Conservation (phyloP, 2,888 invertebrate species). For the Hirtodrosophila duncani region DNA sequence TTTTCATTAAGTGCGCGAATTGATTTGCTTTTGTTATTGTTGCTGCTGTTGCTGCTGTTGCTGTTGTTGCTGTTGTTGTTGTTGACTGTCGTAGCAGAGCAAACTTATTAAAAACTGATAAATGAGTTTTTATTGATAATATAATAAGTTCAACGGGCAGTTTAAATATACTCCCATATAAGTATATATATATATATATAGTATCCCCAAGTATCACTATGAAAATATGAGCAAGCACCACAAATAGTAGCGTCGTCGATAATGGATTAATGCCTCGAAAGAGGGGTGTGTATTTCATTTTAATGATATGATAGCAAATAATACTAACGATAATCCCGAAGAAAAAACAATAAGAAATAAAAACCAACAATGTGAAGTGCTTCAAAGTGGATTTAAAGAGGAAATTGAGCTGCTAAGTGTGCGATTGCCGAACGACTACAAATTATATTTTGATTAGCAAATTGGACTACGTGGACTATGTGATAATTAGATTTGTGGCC, state of each 20-base stretch:
- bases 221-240: no score
- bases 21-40: slow-evolving; percentile 50
- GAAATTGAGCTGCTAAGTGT: slow-evolving; percentile 40
- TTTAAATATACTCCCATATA: slow-evolving; percentile 22
- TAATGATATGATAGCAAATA: no score
- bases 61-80: slow-evolving; percentile 18
- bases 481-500: slow-evolving; percentile 3
- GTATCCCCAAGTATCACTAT: no score
- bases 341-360: slow-evolving; percentile 18
- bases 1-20: slow-evolving; percentile 70
- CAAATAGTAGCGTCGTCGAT: no score
- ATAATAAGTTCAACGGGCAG: not conserved
- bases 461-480: not conserved
- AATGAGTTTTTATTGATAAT: slow-evolving; percentile 43
- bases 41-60: slow-evolving; percentile 18
- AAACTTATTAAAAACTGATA: slow-evolving; percentile 70
- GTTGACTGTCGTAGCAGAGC: slow-evolving; percentile 30
- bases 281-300: no score
- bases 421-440: slow-evolving; percentile 45
- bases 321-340: no score
- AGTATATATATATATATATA: slow-evolving; percentile 9
- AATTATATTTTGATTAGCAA: slow-evolving; percentile 41
- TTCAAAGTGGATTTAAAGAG: slow-evolving; percentile 29
- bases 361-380: not conserved
- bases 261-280: no score